A percentile compares a stretch with the other conserved stretches of the same genome.
phyloP scores from a whole-genome alignment of 92 coral and sea anemone species.

The Actinernus sp. region DNA sequence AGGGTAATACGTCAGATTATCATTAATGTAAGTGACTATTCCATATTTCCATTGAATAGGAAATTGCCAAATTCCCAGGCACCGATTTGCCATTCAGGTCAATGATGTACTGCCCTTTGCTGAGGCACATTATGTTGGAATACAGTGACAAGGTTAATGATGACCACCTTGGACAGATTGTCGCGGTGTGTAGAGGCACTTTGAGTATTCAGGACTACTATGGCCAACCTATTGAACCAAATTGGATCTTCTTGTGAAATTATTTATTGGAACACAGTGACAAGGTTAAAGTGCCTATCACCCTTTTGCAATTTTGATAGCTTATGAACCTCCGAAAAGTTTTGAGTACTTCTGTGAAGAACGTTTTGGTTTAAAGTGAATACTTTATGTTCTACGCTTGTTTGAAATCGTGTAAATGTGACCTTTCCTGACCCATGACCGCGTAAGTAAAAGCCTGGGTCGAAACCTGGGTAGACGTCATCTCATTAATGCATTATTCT shows the following conservation, averaged over 20 bases:
- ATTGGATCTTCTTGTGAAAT: slow-evolving; percentile 75
- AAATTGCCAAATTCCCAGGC: slow-evolving; percentile 66
- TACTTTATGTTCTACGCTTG: too few relatives aligned
- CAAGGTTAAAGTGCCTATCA: too few relatives aligned
- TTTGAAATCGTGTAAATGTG: too few relatives aligned
- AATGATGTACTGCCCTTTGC: slow-evolving; percentile 60
- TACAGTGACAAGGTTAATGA: slow-evolving; percentile 90
- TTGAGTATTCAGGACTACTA: slow-evolving; percentile 74
- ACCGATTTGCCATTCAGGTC: slow-evolving; percentile 82
- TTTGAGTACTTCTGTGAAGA: too few relatives aligned
- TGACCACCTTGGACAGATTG: slow-evolving; percentile 83
- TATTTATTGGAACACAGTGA: too few relatives aligned
- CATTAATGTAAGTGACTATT: not conserved
- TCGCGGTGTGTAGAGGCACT: slow-evolving; percentile 86
- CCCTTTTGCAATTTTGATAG: too few relatives aligned
- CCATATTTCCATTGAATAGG: slow-evolving; percentile 23
- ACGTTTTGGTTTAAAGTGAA: too few relatives aligned
- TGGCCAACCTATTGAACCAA: slow-evolving; percentile 77
- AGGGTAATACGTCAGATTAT: not conserved
- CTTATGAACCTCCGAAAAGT: too few relatives aligned
- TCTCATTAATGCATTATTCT: too few relatives aligned
- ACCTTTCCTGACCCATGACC: too few relatives aligned
- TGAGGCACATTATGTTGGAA: slow-evolving; percentile 66
- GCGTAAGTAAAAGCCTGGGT: too few relatives aligned
- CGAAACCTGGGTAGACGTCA: too few relatives aligned